Evolutionary conservation across 1,140 invertebrate genomes (phyloP).

Genomic region (Batillaria attramentaria): DNA sequence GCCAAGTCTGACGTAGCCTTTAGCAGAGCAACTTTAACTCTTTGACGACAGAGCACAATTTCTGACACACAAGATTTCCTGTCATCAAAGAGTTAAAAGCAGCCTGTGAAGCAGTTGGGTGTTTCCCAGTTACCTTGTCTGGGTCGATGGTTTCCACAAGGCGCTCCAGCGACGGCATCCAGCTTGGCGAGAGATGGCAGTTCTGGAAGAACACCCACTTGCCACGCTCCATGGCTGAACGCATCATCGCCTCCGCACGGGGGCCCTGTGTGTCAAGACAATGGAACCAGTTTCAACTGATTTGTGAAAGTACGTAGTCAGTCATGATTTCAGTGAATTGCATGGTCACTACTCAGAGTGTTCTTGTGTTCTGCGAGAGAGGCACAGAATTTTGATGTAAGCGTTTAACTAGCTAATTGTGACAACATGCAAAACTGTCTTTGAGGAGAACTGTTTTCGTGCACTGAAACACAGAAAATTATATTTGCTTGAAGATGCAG

Average conservation of each 20-base stretch:
- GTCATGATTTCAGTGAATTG: no score
- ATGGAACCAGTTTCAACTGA: no score
- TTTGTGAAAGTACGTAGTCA: no score
- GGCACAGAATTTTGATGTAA: neutral
- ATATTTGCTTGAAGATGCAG: no score
- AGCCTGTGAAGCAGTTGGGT: no score
- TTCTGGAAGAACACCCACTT: constrained; percentile 75
- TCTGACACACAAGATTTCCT: no score
- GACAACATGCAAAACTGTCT: neutral
- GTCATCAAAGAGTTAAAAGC: no score
- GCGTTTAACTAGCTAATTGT: neutral
- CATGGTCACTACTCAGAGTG: no score
- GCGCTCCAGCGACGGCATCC: constrained; percentile 71
- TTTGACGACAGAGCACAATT: no score
- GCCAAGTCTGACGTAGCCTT: no score
- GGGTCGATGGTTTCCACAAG: constrained; percentile 72
- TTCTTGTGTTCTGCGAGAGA: no score
- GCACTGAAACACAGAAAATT: neutral
- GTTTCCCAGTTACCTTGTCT: constrained; percentile 71
- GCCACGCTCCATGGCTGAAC: constrained; percentile 71
- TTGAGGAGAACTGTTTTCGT: neutral
- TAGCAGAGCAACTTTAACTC: no score
- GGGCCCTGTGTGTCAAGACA: constrained; percentile 63
- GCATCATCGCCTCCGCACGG: constrained; percentile 71
- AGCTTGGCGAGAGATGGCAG: constrained; percentile 73